Evolutionary conservation across 2,113 vertebrate species (phyloP), one percentile per base, ranked within the genome.

Genomic region (Trochalopteron elliotii): DNA sequence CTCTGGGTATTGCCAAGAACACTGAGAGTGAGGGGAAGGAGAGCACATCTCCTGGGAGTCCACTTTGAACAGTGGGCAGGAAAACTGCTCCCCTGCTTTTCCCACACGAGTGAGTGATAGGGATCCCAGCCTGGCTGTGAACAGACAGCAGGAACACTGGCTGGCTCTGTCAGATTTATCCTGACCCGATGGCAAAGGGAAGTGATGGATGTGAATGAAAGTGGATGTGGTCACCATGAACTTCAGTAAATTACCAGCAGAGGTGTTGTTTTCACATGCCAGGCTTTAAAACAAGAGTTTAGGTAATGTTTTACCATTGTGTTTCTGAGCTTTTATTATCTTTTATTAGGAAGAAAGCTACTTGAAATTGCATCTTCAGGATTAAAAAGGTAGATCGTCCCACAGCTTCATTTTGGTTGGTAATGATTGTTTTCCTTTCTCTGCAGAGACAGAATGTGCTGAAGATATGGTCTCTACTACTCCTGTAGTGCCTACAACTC

Each of bases 361-460:
- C 30, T 81, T 81, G 68, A 83, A 89, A 55, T 44, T n/a, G 23
- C 17, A 5, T 77, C 31, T 3, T 86, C 7, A 86, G 79, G 47
- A 52, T 75, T 63, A 52, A 63, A 70, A 74, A 74, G 8, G 24
- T 49, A 55, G 55, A 55, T 70, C 13, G 40, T 49, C 47, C 44
- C 31, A 74, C 53, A 57, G 53, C 57, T 83, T 74, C 4, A 2
- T 60, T 90, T 63, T 53, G 24, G 60, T 83, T 83, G 33, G 9
- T 94, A 47, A 86, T 68, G 37, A 53, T n/a, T 49, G 15, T 77
- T 83, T 75, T 67, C 5, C 47, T 83, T 91, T 56, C 72, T 77
- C 87, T 68, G 28, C 92, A 99, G 99, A 98, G 94, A 99, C 98
- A 0, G 77, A 96, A 24, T 99, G 99, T 90, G 31, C 53, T 33